Evolutionary conservation across 2,797 vertebrate genomes (phyloP), one percentile per base, ranked within the genome.

Genomic region (Lithobates pipiens): DNA sequence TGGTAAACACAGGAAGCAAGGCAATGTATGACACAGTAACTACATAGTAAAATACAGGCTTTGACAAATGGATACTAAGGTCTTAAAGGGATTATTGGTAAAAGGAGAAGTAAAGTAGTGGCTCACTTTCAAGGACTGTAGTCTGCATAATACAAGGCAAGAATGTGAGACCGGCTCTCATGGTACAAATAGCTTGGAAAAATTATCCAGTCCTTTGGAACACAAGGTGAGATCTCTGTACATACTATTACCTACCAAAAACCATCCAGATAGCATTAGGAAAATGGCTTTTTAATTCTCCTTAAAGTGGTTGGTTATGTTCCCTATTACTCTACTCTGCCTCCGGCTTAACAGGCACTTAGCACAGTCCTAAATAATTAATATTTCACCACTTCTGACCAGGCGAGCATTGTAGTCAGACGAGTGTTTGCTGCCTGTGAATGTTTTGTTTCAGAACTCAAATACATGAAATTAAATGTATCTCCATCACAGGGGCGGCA

Each of bases 281-380:
- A 74, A 82, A 82, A 77, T 78, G 23, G 73, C 65, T 72, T 86
- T 79, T 86, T 86, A 87, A 87, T 83, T 57, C 81, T 73, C 54
- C 71, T 75, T 18, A 83, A 74, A 77, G 76, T 79, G 46, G 61
- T 39, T 63, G 61, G 76, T 69, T 83, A 61, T 79, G 70, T 83
- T 74, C 69, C 27, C 57, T 75, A 73, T 36, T 76, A 74, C 78
- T 81, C n/a, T 23, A 25, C 78, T 68, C 29, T 44, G 86, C 77
- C 86, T 83, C 81, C 83, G 76, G 81, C 76, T 87, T 75, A 44
- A 76, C 29, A 87, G 61, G 82, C 86, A 84, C 86, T 87, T 84
- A 84, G 76, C 25, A 42, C 70, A 42, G 21, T 32, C 61, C 39
- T 84, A 70, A 83, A 87, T 87, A 87, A 86, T 86, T 86, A 77